Conservation (phyloP, 2,888 invertebrate species). For the Sphaeridia pumilis region DNA sequence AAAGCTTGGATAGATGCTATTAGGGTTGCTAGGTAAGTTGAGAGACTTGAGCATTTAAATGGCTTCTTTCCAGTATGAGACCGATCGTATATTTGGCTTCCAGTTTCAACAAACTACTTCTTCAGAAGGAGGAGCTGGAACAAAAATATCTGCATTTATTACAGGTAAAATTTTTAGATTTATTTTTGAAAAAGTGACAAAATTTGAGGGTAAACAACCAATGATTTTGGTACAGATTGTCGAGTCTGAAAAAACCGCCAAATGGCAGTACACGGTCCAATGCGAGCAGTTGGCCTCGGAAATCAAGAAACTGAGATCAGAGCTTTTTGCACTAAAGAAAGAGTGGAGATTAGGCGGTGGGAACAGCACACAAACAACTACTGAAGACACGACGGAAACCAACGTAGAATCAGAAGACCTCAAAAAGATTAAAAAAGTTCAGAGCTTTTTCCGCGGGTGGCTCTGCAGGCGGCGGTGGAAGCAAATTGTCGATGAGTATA, state of each 20-base stretch:
- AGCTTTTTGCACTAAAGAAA: slow-evolving; percentile 70
- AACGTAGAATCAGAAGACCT: slow-evolving; percentile 58
- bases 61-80: not conserved
- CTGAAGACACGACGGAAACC: slow-evolving; percentile 33
- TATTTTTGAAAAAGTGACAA: too few species aligned
- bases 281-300: slow-evolving; percentile 80
- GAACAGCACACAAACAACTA: slow-evolving; percentile 18
- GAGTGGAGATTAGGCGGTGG: slow-evolving; percentile 53
- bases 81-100: too few species aligned
- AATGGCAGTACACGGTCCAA: slow-evolving; percentile 86
- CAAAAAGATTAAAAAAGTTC: slow-evolving; percentile 67
- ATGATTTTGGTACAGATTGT: slow-evolving; percentile 53
- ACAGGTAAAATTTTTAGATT: slow-evolving; percentile 26
- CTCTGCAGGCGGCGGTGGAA: slow-evolving; percentile 83
- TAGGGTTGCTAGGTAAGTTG: slow-evolving; percentile 65
- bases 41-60: not conserved
- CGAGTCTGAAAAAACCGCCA: slow-evolving; percentile 81
- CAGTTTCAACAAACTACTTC: slow-evolving; percentile 77
- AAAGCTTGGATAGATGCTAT: slow-evolving; percentile 83
- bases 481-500: slow-evolving; percentile 87
- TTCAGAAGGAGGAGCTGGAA: slow-evolving; percentile 81
- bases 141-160: slow-evolving; percentile 82
- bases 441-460: slow-evolving; percentile 91
- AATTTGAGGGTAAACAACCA: too few species aligned
- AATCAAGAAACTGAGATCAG: slow-evolving; percentile 74